Evolutionary conservation across 2,113 vertebrate species (phyloP).

Genomic region (Peucedramus taeniatus): DNA sequence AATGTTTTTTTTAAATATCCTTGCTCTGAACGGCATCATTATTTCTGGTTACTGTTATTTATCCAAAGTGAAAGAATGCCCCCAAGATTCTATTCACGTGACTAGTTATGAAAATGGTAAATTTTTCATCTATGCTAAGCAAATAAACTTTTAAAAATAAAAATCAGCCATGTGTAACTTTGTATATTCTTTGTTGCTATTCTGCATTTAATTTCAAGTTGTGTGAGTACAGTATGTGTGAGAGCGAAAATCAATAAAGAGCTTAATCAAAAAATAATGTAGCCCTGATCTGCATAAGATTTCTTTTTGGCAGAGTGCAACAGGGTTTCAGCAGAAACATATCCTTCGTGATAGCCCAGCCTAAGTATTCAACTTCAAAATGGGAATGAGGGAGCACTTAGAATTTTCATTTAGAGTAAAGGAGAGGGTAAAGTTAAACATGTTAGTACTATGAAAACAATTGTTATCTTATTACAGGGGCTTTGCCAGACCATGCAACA

Average conservation of each 20-base stretch:
- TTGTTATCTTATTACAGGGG: not conserved
- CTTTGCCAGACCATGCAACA: not conserved
- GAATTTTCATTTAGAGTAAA: not conserved
- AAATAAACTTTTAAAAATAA: conserved; percentile 47
- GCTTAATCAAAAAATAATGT: not conserved
- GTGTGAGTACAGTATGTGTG: not conserved
- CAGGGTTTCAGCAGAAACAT: not conserved
- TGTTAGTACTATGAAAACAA: not conserved
- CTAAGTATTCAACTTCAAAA: not conserved
- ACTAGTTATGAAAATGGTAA: not conserved
- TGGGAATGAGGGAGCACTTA: not conserved
- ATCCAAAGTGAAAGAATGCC: not conserved
- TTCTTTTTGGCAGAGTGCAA: not conserved
- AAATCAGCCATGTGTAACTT: not conserved
- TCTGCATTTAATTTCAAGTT: not conserved
- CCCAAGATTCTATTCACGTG: not conserved
- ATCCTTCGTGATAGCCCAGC: not conserved
- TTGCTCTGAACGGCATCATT: not conserved
- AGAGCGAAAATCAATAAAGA: not conserved
- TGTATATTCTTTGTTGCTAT: not conserved
- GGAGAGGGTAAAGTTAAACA: not conserved
- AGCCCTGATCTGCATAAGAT: not conserved
- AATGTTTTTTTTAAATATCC: conserved; percentile 26
- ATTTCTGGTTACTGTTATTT: not conserved
- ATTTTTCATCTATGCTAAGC: not conserved